These are phyloP conservation scores for Macrostomum cliftonense DNA, from an alignment of 2,888 invertebrate genomes.

Conservation along the genomic window DNA sequence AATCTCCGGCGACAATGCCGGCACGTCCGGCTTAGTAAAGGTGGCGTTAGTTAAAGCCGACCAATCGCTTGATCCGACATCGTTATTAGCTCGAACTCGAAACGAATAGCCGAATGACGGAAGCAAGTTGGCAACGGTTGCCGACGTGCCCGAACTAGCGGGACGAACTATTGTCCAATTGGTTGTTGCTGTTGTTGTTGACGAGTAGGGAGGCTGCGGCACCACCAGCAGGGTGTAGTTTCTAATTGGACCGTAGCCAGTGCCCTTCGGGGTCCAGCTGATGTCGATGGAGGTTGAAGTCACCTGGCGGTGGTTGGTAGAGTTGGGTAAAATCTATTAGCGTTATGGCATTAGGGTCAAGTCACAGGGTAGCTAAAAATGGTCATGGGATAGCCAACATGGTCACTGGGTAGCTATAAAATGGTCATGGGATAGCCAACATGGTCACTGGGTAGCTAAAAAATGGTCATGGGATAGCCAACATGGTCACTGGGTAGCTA, in stretches of 20 bases:
- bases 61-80: conserved; percentile 77
- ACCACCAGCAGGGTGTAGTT: conserved; percentile 65
- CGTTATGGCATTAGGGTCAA: too few species aligned
- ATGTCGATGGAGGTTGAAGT: conserved; percentile 83
- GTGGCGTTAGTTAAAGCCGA: background rate
- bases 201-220: background rate
- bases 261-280: conserved; percentile 82
- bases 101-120: conserved; percentile 76
- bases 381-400: too few species aligned
- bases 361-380: too few species aligned
- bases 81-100: conserved; percentile 80
- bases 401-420: too few species aligned
- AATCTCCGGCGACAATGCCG: background rate
- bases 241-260: conserved; percentile 75
- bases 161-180: background rate
- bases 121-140: conserved; percentile 43
- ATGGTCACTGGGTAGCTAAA: too few species aligned
- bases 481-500: too few species aligned
- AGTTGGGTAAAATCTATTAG: conserved; percentile 21
- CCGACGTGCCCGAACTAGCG: background rate
- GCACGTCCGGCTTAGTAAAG: background rate
- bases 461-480: too few species aligned
- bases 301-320: too few species aligned
- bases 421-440: too few species aligned
- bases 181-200: background rate